phyloP scores from a whole-genome alignment of 2,113 vertebrate species.

The Oplegnathus fasciatus region DNA sequence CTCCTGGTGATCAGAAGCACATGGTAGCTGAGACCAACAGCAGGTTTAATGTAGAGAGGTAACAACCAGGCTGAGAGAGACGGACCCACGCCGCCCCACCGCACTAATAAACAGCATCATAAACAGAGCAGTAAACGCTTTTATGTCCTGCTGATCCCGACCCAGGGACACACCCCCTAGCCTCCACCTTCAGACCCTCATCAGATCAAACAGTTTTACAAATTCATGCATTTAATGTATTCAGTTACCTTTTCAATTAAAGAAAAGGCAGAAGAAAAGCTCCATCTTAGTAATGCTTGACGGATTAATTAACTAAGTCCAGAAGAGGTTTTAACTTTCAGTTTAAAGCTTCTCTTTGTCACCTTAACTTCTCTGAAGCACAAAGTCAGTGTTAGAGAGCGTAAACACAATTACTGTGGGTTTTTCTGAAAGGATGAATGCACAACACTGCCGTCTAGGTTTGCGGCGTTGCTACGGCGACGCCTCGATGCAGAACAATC shows the following conservation, averaged over 20 bases:
- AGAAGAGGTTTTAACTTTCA: constrained; percentile 28
- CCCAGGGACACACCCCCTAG: neutral
- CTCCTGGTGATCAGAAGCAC: constrained; percentile 54
- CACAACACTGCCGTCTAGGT: neutral
- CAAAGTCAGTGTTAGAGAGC: neutral
- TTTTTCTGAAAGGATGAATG: neutral
- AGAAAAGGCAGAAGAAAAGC: neutral
- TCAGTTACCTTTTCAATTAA: too few relatives aligned
- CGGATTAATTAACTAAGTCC: constrained; percentile 22
- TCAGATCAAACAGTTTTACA: neutral
- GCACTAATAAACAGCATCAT: constrained; percentile 53
- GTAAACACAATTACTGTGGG: neutral
- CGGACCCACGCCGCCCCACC: constrained; percentile 25
- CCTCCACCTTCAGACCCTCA: neutral
- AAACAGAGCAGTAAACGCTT: constrained; percentile 59
- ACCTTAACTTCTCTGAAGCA: neutral
- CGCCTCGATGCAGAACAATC: neutral
- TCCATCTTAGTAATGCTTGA: neutral
- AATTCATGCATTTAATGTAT: neutral
- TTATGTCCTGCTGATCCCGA: constrained; percentile 37
- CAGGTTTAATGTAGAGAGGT: constrained; percentile 27
- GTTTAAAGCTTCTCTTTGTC: constrained; percentile 17
- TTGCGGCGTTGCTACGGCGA: neutral
- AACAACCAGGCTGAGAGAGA: neutral
- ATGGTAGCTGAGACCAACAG: constrained; percentile 27